Percentiles rank a stretch among this genome's conserved stretches.
Conservation (phyloP, 2,797 vertebrate genomes). For the Benthosema pterotum region DNA sequence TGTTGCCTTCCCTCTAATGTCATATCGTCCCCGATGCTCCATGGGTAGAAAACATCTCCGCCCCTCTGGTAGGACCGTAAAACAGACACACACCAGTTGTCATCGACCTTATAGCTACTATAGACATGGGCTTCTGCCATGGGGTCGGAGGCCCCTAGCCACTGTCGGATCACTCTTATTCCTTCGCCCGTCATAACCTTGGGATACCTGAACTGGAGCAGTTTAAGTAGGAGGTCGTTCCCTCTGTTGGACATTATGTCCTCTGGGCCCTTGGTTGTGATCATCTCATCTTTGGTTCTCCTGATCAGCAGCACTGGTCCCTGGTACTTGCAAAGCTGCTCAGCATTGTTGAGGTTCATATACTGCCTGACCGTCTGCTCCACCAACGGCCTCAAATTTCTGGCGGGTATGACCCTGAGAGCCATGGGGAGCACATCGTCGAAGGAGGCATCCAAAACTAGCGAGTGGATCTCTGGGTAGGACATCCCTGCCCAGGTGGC, state of each 20-base stretch:
- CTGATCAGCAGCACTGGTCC: slow-evolving; percentile 90
- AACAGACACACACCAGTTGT: slow-evolving; percentile 91
- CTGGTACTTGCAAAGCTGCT: slow-evolving; percentile 94
- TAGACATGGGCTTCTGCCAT: slow-evolving; percentile 87
- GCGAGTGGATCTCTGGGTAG: slow-evolving; percentile 87
- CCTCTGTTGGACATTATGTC: slow-evolving; percentile 92
- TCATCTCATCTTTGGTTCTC: slow-evolving; percentile 93
- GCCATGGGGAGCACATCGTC: slow-evolving; percentile 92
- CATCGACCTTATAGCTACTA: slow-evolving; percentile 86
- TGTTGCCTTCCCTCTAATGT: slow-evolving; percentile 82
- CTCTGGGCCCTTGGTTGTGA: slow-evolving; percentile 90
- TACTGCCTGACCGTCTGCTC: slow-evolving; percentile 90
- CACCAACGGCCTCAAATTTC: slow-evolving; percentile 87
- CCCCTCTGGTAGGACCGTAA: slow-evolving; percentile 88
- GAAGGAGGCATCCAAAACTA: slow-evolving; percentile 91
- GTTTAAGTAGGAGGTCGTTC: slow-evolving; percentile 87
- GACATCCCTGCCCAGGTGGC: slow-evolving; percentile 93
- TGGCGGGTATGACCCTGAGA: slow-evolving; percentile 93
- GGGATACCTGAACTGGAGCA: slow-evolving; percentile 91
- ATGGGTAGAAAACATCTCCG: slow-evolving; percentile 82
- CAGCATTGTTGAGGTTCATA: slow-evolving; percentile 92
- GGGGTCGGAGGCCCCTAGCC: slow-evolving; percentile 83
- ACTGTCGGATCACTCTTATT: slow-evolving; percentile 80
- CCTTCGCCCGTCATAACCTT: slow-evolving; percentile 89
- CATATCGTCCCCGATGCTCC: slow-evolving; percentile 92